Conservation (phyloP, 2,113 vertebrate genomes). For the Pterocles burchelli region DNA sequence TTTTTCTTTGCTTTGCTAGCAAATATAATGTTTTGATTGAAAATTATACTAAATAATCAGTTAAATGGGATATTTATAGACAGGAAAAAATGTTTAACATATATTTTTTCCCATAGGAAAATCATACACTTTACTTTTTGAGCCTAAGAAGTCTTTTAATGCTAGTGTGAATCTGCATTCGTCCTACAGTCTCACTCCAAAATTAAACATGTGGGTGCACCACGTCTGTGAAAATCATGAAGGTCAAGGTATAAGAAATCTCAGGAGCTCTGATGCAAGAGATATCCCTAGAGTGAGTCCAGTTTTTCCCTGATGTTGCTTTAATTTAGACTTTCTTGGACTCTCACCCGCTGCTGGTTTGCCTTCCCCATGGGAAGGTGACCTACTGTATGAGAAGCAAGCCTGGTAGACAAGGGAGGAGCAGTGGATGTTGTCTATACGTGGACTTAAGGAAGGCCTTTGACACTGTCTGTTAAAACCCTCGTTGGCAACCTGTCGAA, state of each 20-base stretch:
- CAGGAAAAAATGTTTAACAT: constrained; percentile 40
- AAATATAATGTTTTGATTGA: constrained; percentile 42
- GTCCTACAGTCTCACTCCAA: neutral
- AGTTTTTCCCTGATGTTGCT: neutral
- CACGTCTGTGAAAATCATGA: fast-evolving
- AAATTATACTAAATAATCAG: constrained; percentile 64
- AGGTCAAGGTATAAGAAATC: neutral
- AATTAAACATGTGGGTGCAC: neutral
- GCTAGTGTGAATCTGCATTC: neutral
- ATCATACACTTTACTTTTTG: neutral
- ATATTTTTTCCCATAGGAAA: constrained; percentile 66
- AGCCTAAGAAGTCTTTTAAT: neutral
- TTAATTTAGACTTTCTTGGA: neutral
- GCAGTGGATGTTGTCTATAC: neutral
- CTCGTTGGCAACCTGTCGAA: neutral
- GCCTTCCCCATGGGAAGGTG: neutral
- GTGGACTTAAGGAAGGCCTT: neutral
- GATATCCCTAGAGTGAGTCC: neutral
- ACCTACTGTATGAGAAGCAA: neutral
- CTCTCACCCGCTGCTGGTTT: neutral
- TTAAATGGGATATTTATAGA: constrained; percentile 43
- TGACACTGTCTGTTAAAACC: neutral
- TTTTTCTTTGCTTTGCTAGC: constrained; percentile 59
- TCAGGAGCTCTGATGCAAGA: neutral
- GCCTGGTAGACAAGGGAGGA: neutral